Evolutionary conservation across 2,888 invertebrate genomes (phyloP), one percentile per base, ranked within the genome.

Genomic region (Perizoma affinitatum): DNA sequence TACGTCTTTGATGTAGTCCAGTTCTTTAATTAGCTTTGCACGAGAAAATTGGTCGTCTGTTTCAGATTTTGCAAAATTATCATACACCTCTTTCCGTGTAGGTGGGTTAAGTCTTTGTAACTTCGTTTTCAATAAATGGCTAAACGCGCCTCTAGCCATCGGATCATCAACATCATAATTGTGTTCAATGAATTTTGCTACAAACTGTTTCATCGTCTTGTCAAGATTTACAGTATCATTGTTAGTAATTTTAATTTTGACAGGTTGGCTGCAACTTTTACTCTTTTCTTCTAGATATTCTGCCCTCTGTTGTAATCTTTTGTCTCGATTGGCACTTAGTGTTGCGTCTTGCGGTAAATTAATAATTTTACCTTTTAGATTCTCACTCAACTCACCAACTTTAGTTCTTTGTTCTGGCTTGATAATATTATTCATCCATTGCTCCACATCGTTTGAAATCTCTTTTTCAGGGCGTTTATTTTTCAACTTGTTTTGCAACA

Each of bases 1-100:
- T 61, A 88, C 72, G 36, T 78, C 69, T 62, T 80, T 83, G 6
- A 86, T 80, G 41, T 83, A 85, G 56, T 81, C 72, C 36, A 87
- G 64, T 67, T 87, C 86, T 61, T 63, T 73, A 5, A 68, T 67
- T 34, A 87, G 68, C 44, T 69, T 76, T 4, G 72, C 63, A 3
- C 73, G 67, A 6, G 69, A 65, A 52, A 79, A 73, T 7, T 61
- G 56, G 5, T 73, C 69, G 47, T 73, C 63, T 34, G 54, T 38
- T 49, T 58, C 52, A 9, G 65, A 55, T 59, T 73, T 69, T 22
- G 61, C 63, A 38, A 72, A 71, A 41, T 77, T 72, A 6, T 78
- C 71, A 57, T 78, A 76, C 6, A 79, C 65, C 54, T 83, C 73
- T 70, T 75, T 74, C 62, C 73, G 71, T 1, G 71, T 71, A 6